These are phyloP conservation scores for Carettochelys insculpta DNA, from an alignment of 2,113 vertebrate species.

Conservation along the genomic window DNA sequence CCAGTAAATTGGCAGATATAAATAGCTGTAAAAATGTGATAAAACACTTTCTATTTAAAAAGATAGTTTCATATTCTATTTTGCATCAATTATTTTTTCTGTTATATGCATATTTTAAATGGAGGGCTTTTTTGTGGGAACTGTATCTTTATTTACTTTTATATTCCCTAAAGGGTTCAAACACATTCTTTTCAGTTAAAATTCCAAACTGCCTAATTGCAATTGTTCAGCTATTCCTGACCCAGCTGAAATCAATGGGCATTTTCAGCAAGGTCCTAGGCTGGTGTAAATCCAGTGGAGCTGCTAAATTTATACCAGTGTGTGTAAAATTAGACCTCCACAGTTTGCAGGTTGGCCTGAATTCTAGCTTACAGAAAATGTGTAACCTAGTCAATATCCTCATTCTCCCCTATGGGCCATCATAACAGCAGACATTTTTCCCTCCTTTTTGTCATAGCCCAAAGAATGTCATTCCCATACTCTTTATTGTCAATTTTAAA, in stretches of 20 bases:
- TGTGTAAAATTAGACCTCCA: neutral
- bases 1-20: slow-evolving; percentile 13
- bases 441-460: neutral
- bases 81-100: neutral
- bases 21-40: neutral
- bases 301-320: neutral
- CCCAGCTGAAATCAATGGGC: neutral
- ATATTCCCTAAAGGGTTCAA: neutral
- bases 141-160: neutral
- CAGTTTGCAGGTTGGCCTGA: neutral
- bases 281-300: neutral
- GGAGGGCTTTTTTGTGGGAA: neutral
- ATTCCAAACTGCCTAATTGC: neutral
- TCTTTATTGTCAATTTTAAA: neutral
- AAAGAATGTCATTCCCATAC: neutral
- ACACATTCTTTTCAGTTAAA: neutral
- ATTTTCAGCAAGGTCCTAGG: neutral
- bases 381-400: neutral
- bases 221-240: neutral
- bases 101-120: neutral
- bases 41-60: accelerated
- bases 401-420: neutral
- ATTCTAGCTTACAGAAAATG: neutral
- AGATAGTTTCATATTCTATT: neutral
- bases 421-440: neutral